Evolutionary conservation across 1,140 invertebrate genomes (phyloP), one percentile per base, ranked within the genome.

Genomic region (Apis florea): DNA sequence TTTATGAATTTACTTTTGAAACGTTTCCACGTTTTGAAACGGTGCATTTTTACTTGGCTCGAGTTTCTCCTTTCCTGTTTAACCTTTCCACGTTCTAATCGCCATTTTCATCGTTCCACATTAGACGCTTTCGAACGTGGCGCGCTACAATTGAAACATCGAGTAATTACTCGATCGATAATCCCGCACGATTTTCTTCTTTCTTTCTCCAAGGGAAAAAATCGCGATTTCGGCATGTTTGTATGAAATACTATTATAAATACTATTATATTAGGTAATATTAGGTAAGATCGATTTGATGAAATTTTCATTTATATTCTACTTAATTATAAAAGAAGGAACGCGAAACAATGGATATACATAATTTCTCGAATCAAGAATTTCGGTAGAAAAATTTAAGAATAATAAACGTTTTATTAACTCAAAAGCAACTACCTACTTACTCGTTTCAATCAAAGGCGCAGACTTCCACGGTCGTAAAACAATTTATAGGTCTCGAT

Each of bases 91-190:
- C 51, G 56, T 53, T 24, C n/a, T 15, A 59, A 71, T 78, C 76
- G 24, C 13, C 9, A 31, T 70, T 70, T 53, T 51, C 76, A 78
- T 70, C 76, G 76, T 21, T 61, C 76, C 67, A 61, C 24, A 70
- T 78, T 51, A 1, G 26, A n/a, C 51, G 47, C 3, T 78, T 40
- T 49, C 54, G 31, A 56, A 40, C 47, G 56, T 15, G 12, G 0
- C n/a, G 53, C 53, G 53, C 31, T 49, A 4, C 26, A n/a, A 51
- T 61, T 17, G 47, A 61, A 59, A 70, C 19, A 40, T 24, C 54
- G 17, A 6, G n/a, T 26, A 61, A 71, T 78, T 70, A 61, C 4
- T 3, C 66, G 67, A 70, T 40, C 67, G 67, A 78, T 40, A 61
- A 19, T 49, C 49, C 4, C 5, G 26, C 56, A 51, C 5, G 40